phyloP scores from a whole-genome alignment of 2,113 vertebrate species.

The Candoia aspera region DNA sequence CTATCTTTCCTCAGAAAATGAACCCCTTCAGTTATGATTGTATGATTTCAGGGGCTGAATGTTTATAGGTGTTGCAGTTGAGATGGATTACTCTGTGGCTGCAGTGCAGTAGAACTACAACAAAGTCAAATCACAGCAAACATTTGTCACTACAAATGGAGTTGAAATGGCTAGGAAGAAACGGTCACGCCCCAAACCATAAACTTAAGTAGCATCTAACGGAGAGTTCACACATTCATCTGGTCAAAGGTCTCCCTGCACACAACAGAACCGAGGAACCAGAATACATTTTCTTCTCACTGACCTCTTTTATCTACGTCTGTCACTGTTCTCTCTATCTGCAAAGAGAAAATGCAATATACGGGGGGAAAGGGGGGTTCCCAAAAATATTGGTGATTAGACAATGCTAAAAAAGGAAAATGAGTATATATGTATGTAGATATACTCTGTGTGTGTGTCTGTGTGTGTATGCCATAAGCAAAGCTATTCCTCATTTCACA shows the following conservation, averaged over 20 bases:
- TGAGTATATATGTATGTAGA: too few species aligned
- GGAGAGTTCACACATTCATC: neutral
- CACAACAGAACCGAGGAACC: neutral
- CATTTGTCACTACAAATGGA: slow-evolving; percentile 42
- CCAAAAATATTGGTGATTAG: too few species aligned
- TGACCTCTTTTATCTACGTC: neutral
- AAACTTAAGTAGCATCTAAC: slow-evolving; percentile 40
- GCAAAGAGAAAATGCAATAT: neutral
- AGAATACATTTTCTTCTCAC: neutral
- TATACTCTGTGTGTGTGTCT: too few species aligned
- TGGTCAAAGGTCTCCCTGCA: neutral
- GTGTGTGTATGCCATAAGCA: too few species aligned
- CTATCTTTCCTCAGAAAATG: slow-evolving; percentile 36
- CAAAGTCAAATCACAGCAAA: neutral
- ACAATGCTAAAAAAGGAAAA: too few species aligned
- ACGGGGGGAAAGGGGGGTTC: too few species aligned
- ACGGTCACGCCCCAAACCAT: slow-evolving; percentile 50
- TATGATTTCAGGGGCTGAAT: neutral
- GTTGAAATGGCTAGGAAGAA: slow-evolving; percentile 52
- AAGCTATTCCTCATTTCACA: neutral
- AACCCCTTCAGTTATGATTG: slow-evolving; percentile 36
- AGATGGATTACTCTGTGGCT: neutral
- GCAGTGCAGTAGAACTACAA: neutral
- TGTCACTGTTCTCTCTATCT: neutral
- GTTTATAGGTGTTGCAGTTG: neutral